Percentiles rank a stretch among this genome's conserved stretches.
Conservation (phyloP, 2,797 vertebrate species). For the Cuculus canorus region DNA sequence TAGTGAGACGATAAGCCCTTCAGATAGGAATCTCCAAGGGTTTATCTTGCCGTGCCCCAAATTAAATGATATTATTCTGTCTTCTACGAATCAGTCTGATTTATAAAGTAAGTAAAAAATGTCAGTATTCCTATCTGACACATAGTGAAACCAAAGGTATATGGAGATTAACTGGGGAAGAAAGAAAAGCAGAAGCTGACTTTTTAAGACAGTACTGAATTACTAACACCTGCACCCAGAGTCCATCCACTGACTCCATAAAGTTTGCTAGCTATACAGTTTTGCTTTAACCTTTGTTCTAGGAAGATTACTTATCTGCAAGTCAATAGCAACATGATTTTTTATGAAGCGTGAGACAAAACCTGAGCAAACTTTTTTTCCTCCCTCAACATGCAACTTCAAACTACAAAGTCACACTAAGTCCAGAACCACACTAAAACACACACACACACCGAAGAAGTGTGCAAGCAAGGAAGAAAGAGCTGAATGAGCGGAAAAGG, state of each 20-base stretch:
- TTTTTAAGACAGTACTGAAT: background rate
- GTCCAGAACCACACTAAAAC: background rate
- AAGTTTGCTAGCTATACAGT: background rate
- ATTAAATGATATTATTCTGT: background rate
- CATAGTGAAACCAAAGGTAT: background rate
- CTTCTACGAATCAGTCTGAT: background rate
- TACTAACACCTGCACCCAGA: background rate
- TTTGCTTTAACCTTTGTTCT: conserved; percentile 11
- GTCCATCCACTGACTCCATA: background rate
- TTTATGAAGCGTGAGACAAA: background rate
- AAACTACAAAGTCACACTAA: background rate
- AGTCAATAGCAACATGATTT: background rate
- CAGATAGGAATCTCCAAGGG: background rate
- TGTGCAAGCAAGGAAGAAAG: background rate
- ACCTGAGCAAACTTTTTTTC: background rate
- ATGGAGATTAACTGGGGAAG: background rate
- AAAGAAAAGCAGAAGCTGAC: background rate
- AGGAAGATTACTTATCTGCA: background rate
- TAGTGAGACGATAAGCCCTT: background rate
- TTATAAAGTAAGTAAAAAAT: background rate
- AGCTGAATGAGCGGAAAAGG: conserved; percentile 6
- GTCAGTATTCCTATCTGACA: background rate
- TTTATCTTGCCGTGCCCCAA: background rate
- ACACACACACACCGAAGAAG: background rate
- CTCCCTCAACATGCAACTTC: background rate